phyloP scores from a whole-genome alignment of 1,140 invertebrate species.

The Pogonus chalceus region DNA sequence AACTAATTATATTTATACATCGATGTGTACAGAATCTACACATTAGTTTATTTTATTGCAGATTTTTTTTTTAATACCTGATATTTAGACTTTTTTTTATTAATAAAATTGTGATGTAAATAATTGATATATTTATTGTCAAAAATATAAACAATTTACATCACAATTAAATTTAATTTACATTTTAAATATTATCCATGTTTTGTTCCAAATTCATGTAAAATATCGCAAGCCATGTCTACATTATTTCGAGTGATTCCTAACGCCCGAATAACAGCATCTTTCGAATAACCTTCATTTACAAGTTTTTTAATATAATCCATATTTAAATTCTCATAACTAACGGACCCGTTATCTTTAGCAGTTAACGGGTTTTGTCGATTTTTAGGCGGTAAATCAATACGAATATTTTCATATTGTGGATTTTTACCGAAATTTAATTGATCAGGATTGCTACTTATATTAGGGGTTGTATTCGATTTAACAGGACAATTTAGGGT shows the following conservation, averaged over 20 bases:
- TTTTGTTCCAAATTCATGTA: slow-evolving; percentile 82
- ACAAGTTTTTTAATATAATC: slow-evolving; percentile 81
- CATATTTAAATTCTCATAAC: slow-evolving; percentile 84
- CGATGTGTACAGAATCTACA: neutral
- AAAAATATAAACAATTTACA: too few species aligned
- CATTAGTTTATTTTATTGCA: slow-evolving; percentile 5
- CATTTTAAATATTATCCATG: slow-evolving; percentile 34
- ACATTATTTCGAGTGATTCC: slow-evolving; percentile 87
- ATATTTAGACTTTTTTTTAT: too few species aligned
- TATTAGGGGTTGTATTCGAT: slow-evolving; percentile 32
- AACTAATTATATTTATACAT: neutral
- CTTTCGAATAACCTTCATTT: slow-evolving; percentile 78
- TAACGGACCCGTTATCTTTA: slow-evolving; percentile 33
- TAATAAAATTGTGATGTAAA: too few species aligned
- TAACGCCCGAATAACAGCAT: slow-evolving; percentile 80
- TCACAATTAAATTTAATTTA: too few species aligned
- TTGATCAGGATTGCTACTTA: slow-evolving; percentile 16
- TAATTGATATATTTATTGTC: too few species aligned
- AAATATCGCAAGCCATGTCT: slow-evolving; percentile 89
- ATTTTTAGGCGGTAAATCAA: slow-evolving; percentile 23
- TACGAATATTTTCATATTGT: slow-evolving; percentile 25
- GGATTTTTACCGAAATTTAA: slow-evolving; percentile 6
- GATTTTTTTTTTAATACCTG: neutral
- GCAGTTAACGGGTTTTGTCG: slow-evolving; percentile 27
- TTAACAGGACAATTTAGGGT: slow-evolving; percentile 24